Evolutionary conservation across 2,888 invertebrate genomes (phyloP).

Genomic region (Noctua fimbriata): DNA sequence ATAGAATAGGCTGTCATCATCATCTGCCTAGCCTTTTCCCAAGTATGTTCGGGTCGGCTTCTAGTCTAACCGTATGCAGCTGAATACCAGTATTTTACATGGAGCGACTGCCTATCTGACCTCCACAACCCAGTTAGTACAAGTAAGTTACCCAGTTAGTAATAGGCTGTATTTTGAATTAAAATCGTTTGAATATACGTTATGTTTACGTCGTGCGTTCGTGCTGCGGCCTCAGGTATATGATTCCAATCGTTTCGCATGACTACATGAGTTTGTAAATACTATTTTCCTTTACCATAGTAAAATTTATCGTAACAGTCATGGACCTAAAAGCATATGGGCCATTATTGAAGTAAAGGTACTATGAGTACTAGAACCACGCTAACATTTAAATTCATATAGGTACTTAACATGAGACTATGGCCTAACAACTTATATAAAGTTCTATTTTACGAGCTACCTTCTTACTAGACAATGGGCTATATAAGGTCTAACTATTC

Average conservation of each 20-base stretch:
- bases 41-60: too few species aligned
- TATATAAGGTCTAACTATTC: neutral
- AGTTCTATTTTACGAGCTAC: constrained; percentile 20
- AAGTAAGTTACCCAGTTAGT: too few species aligned
- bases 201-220: neutral
- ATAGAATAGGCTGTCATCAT: neutral
- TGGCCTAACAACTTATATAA: neutral
- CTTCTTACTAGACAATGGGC: neutral
- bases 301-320: neutral
- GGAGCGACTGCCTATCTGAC: too few species aligned
- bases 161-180: neutral
- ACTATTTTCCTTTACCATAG: neutral
- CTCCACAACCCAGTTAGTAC: too few species aligned
- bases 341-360: neutral
- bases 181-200: neutral
- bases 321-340: neutral
- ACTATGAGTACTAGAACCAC: neutral
- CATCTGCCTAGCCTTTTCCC: too few species aligned
- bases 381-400: constrained; percentile 13
- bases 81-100: too few species aligned
- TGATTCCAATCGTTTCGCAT: constrained; percentile 6
- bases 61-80: too few species aligned
- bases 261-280: neutral
- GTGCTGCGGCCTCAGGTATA: neutral
- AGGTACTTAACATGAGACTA: neutral